phyloP scores from a whole-genome alignment of 2,113 vertebrate species.

The Aviceda subcristata region DNA sequence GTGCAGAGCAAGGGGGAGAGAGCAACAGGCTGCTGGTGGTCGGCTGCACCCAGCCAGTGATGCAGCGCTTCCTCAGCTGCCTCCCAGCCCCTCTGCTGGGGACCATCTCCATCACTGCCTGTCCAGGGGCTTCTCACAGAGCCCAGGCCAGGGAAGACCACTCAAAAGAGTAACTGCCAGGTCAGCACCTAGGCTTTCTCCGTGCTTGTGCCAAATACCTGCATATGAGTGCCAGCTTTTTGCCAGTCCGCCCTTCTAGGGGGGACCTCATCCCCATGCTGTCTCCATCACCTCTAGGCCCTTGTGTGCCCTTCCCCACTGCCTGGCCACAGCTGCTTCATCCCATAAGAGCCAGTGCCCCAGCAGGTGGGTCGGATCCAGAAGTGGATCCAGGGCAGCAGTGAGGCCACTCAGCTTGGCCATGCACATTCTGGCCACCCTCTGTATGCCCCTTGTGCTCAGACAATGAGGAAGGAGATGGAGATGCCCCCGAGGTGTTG shows the following conservation, averaged over 20 bases:
- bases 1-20: not conserved
- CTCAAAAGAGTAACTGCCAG: not conserved
- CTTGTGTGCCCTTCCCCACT: not conserved
- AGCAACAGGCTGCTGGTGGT: not conserved
- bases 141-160: not conserved
- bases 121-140: not conserved
- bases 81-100: not conserved
- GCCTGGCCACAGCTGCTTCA: fast-evolving
- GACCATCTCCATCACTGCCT: not conserved
- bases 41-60: not conserved
- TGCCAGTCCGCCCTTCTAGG: not conserved
- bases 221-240: not conserved
- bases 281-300: not conserved
- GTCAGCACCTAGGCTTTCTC: not conserved
- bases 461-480: not conserved
- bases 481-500: fast-evolving
- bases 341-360: not conserved
- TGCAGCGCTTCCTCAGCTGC: not conserved
- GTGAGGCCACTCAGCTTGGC: not conserved
- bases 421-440: not conserved
- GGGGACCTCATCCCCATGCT: not conserved
- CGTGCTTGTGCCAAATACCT: not conserved
- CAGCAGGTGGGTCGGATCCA: not conserved
- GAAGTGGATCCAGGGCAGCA: not conserved
- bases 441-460: fast-evolving